Percentiles rank a stretch among this genome's conserved stretches.
Conservation (phyloP, 2,113 vertebrate species). For the Tricholaema leucomelas region DNA sequence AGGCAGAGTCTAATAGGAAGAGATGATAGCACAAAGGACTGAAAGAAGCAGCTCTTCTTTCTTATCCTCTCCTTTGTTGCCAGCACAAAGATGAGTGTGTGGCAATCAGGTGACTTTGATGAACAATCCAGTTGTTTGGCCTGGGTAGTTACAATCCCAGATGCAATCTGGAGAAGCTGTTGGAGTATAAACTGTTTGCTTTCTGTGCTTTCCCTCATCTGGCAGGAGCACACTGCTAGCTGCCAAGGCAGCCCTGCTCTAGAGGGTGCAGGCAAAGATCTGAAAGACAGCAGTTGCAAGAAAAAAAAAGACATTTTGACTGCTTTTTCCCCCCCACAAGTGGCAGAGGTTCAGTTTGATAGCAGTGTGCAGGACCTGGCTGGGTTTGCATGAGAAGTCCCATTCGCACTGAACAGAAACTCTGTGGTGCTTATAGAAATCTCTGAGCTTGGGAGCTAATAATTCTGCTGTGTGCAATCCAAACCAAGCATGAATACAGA, state of each 20-base stretch:
- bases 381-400: neutral
- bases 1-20: constrained; percentile 45
- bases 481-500: neutral
- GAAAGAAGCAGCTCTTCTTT: neutral
- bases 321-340: neutral
- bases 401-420: neutral
- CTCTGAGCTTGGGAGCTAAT: neutral
- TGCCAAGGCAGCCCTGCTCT: neutral
- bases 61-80: constrained; percentile 30
- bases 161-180: neutral
- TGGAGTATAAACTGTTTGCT: neutral
- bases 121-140: constrained; percentile 48
- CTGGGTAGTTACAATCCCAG: neutral
- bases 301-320: neutral
- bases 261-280: neutral
- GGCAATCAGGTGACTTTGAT: constrained; percentile 57
- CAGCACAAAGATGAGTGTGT: constrained; percentile 58
- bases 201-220: neutral
- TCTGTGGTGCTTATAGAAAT: neutral
- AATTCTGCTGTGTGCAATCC: neutral
- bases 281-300: neutral
- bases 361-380: rapidly evolving
- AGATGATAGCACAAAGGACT: constrained; percentile 48
- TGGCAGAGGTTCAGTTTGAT: neutral
- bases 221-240: neutral